These are phyloP conservation scores for Amazona ochrocephala DNA, from an alignment of 2,797 vertebrate genomes.

Conservation along the genomic window DNA sequence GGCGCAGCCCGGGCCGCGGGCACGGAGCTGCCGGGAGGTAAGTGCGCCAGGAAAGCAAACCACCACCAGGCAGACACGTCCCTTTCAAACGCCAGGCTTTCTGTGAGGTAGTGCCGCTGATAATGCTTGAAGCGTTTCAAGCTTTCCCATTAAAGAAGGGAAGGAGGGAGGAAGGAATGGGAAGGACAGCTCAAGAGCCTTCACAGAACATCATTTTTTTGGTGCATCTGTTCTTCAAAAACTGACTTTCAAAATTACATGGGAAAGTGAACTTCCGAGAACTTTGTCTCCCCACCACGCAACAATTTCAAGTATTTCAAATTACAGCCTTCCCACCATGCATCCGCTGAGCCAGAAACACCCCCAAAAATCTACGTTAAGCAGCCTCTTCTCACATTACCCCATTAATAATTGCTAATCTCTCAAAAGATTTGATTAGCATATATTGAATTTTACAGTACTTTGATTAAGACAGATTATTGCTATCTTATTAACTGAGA, in stretches of 20 bases:
- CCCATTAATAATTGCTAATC: background rate
- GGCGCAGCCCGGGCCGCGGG: background rate
- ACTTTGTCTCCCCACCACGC: fast-evolving
- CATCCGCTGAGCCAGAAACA: fast-evolving
- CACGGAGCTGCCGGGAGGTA: background rate
- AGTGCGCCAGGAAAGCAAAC: fast-evolving
- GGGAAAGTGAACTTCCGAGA: fast-evolving
- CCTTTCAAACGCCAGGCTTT: background rate
- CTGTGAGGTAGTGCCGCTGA: background rate
- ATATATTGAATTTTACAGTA: background rate
- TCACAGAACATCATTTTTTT: background rate
- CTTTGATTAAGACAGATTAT: background rate
- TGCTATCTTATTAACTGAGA: background rate
- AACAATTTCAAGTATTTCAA: background rate
- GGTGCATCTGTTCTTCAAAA: fast-evolving
- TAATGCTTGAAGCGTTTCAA: no score
- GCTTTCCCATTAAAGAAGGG: background rate
- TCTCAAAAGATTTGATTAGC: background rate
- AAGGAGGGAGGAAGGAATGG: background rate
- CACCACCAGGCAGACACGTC: fast-evolving
- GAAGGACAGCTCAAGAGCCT: background rate
- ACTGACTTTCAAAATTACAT: fast-evolving
- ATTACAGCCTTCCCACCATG: fast-evolving
- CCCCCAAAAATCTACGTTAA: background rate
- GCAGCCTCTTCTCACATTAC: background rate